phyloP scores from a whole-genome alignment of 2,888 invertebrate species.

The Rhingia campestris region DNA sequence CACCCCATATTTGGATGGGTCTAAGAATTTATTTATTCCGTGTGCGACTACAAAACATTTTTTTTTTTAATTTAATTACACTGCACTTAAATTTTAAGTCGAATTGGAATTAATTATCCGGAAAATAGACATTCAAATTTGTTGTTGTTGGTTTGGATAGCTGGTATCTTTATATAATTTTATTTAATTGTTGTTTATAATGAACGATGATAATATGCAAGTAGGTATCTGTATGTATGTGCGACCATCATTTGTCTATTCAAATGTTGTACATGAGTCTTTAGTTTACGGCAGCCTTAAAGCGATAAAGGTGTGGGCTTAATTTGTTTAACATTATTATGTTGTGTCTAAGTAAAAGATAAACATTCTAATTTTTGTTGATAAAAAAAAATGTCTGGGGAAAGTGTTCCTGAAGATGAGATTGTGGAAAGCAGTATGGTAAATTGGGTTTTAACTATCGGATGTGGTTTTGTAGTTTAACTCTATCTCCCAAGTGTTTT shows the following conservation, averaged over 20 bases:
- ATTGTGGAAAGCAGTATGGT: conserved; percentile 10
- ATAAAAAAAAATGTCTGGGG: conserved; percentile 34
- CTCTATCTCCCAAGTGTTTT: background rate
- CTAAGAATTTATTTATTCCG: background rate
- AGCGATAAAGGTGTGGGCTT: background rate
- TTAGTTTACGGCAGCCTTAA: no score
- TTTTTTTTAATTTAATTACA: conserved; percentile 32
- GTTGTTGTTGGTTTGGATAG: background rate
- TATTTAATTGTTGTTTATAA: conserved; percentile 36
- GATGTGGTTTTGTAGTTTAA: background rate
- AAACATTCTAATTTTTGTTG: conserved; percentile 44
- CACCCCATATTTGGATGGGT: no score
- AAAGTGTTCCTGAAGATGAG: background rate
- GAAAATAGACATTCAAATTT: conserved; percentile 46
- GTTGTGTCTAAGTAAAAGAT: conserved; percentile 21
- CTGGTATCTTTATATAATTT: conserved; percentile 8
- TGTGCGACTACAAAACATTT: background rate
- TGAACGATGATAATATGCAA: conserved; percentile 30
- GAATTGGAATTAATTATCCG: conserved; percentile 50
- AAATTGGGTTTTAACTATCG: conserved; percentile 4
- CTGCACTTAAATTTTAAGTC: conserved; percentile 15
- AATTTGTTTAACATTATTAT: background rate
- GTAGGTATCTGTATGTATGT: no score
- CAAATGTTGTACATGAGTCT: no score
- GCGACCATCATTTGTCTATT: background rate